These are phyloP conservation scores for Austrolebias charrua DNA, from an alignment of 2,797 vertebrate species.

Conservation along the genomic window DNA sequence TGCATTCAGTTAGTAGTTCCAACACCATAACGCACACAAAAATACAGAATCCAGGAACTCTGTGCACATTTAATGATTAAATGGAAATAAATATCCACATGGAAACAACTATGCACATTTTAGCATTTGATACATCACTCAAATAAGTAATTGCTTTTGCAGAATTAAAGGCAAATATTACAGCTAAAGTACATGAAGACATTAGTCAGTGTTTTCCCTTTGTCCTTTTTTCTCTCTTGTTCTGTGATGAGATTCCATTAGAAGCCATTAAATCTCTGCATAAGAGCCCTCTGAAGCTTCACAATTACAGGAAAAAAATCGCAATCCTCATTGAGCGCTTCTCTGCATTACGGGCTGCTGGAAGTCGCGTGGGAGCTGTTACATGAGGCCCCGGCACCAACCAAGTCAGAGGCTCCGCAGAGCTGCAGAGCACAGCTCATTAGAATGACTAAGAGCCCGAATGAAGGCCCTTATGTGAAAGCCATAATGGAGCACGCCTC, in stretches of 20 bases:
- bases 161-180: slow-evolving; percentile 36
- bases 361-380: slow-evolving; percentile 75
- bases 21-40: too few relatives aligned
- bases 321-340: slow-evolving; percentile 67
- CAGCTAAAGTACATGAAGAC: slow-evolving; percentile 43
- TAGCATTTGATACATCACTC: slow-evolving; percentile 21
- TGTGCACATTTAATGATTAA: not conserved
- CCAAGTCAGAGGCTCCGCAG: slow-evolving; percentile 65
- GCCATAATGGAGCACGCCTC: slow-evolving; percentile 74
- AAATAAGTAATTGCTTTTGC: slow-evolving; percentile 41
- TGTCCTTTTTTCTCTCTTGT: slow-evolving; percentile 47
- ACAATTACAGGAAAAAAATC: slow-evolving; percentile 69
- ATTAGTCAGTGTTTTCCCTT: slow-evolving; percentile 53
- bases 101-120: slow-evolving; percentile 9
- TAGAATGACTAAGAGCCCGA: slow-evolving; percentile 75
- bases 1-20: too few relatives aligned
- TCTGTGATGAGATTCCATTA: slow-evolving; percentile 80
- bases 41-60: not conserved
- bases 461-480: slow-evolving; percentile 68
- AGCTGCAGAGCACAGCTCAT: slow-evolving; percentile 65
- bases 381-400: slow-evolving; percentile 48
- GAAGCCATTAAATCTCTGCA: slow-evolving; percentile 78
- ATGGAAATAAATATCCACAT: not conserved
- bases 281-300: slow-evolving; percentile 75
- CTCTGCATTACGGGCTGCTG: slow-evolving; percentile 61